phyloP scores from a whole-genome alignment of 2,797 vertebrate genomes.

The Pantherophis vulpinus region DNA sequence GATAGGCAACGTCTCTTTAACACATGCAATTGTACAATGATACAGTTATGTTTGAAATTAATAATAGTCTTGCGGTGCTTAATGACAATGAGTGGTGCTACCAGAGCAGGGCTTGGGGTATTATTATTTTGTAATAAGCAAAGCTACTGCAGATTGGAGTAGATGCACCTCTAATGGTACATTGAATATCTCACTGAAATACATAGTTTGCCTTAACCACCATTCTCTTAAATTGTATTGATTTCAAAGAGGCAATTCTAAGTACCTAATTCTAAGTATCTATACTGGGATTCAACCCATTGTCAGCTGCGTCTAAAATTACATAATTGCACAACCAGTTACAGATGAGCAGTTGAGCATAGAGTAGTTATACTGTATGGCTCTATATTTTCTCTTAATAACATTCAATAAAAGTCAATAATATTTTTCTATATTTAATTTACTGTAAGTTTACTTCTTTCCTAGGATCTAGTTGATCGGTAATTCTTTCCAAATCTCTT shows the following conservation, averaged over 20 bases:
- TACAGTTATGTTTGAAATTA: neutral
- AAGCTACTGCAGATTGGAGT: neutral
- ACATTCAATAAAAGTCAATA: neutral
- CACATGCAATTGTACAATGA: neutral
- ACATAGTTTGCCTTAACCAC: neutral
- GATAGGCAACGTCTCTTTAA: neutral
- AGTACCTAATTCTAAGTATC: neutral
- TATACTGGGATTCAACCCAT: neutral
- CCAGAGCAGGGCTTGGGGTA: neutral
- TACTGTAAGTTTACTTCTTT: neutral
- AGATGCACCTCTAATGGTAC: neutral
- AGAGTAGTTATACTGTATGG: neutral
- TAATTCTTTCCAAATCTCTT: neutral
- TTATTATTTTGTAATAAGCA: neutral
- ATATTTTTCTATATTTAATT: neutral
- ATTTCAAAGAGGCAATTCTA: neutral
- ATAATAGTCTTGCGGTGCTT: neutral
- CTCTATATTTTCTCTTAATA: neutral
- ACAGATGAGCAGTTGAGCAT: neutral
- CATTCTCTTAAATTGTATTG: neutral
- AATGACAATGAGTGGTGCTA: neutral
- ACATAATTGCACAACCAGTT: neutral
- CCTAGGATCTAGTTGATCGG: neutral
- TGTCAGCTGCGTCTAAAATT: neutral
- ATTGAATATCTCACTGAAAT: neutral